phyloP scores from a whole-genome alignment of 2,888 invertebrate species.

The Blera fallax region DNA sequence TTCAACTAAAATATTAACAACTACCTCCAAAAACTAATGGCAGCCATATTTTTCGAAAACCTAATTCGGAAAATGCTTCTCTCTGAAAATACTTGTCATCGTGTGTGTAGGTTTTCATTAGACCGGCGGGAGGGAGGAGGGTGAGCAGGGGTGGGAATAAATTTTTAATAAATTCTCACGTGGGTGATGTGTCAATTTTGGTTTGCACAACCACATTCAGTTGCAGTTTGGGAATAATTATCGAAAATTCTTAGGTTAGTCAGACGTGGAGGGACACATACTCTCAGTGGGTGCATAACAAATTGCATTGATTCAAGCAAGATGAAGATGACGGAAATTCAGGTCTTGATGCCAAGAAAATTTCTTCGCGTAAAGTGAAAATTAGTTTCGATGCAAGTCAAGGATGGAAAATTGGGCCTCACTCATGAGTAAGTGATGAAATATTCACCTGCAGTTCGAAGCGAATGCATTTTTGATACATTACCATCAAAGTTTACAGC shows the following conservation, averaged over 20 bases:
- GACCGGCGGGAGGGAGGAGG: too few relatives aligned
- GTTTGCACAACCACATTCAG: not conserved
- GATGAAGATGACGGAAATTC: constrained; percentile 1
- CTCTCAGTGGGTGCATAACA: not conserved
- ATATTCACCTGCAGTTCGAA: not conserved
- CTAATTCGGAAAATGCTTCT: not conserved
- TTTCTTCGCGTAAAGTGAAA: not conserved
- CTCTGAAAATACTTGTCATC: not conserved
- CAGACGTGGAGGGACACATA: too few relatives aligned
- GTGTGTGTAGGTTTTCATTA: not conserved
- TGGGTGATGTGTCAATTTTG: constrained; percentile 12
- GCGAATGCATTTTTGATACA: not conserved
- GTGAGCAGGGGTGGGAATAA: not conserved
- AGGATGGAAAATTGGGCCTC: not conserved
- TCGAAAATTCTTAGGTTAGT: not conserved
- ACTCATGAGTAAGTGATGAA: not conserved
- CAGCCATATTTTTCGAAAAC: not conserved
- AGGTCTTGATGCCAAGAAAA: constrained; percentile 24
- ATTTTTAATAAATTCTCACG: constrained; percentile 10
- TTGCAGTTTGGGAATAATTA: not conserved
- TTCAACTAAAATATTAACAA: not conserved
- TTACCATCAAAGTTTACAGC: too few relatives aligned
- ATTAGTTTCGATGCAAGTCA: not conserved
- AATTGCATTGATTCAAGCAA: constrained; percentile 20
- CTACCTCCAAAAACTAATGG: not conserved